phyloP scores from a whole-genome alignment of 37 sponge, comb jelly and placozoan genomes.

The Tethya wilhelma region DNA sequence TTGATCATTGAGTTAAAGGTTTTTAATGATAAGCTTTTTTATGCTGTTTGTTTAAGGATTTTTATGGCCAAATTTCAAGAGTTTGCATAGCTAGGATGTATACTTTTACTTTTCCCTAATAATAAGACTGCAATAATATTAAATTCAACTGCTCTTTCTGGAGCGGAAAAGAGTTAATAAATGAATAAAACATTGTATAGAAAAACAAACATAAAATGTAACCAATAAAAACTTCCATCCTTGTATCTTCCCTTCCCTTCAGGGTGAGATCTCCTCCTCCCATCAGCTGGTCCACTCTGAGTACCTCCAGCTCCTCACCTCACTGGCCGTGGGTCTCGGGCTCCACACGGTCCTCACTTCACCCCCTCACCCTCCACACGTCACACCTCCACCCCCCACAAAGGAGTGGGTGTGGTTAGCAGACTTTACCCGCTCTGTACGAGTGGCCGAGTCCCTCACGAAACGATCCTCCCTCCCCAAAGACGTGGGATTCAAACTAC shows the following conservation, averaged over 20 bases:
- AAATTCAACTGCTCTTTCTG: too few species aligned
- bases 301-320: constrained; percentile 69
- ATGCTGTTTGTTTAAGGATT: too few species aligned
- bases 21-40: too few species aligned
- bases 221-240: too few species aligned
- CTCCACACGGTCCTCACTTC: constrained; percentile 58
- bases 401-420: constrained; percentile 69
- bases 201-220: not conserved
- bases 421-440: constrained; percentile 21
- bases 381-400: constrained; percentile 30
- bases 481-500: not conserved
- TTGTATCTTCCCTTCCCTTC: too few species aligned
- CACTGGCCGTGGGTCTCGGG: constrained; percentile 64
- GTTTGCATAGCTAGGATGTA: too few species aligned
- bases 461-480: constrained; percentile 33
- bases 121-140: too few species aligned
- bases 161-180: not conserved
- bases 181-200: not conserved
- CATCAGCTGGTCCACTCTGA: constrained; percentile 68
- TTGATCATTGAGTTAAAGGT: too few species aligned
- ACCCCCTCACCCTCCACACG: constrained; percentile 55
- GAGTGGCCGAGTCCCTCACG: constrained; percentile 47
- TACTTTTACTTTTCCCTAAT: too few species aligned
- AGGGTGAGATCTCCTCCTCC: constrained; percentile 50
- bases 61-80: too few species aligned